Conservation (phyloP, 2,888 invertebrate genomes). For the Apotomis betuletana region DNA sequence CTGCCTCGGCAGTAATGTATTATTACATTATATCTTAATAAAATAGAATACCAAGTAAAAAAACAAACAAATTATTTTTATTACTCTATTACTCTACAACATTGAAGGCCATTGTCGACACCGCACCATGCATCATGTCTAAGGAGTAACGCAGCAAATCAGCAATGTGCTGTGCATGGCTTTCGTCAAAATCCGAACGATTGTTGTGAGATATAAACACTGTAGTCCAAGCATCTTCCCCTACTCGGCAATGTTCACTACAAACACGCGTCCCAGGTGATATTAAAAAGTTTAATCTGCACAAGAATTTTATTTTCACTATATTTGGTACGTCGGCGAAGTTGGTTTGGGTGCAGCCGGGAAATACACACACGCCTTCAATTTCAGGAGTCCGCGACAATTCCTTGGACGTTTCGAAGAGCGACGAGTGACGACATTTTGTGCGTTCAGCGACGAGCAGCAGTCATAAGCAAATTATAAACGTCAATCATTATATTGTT, state of each 20-base stretch:
- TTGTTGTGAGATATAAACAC: slow-evolving; percentile 2
- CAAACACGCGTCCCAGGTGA: slow-evolving; percentile 14
- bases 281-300: slow-evolving; percentile 11
- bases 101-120: slow-evolving; percentile 4
- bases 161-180: slow-evolving; percentile 6
- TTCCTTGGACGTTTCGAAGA: slow-evolving; percentile 11
- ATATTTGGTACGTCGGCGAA: neutral
- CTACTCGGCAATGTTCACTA: slow-evolving; percentile 13
- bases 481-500: slow-evolving; percentile 13
- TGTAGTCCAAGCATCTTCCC: slow-evolving; percentile 11
- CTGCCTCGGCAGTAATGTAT: too few relatives aligned
- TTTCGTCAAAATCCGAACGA: slow-evolving; percentile 5
- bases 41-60: neutral
- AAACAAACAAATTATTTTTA: slow-evolving; percentile 5
- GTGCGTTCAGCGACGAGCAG: slow-evolving; percentile 5
- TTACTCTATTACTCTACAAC: neutral
- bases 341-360: slow-evolving; percentile 13
- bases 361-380: slow-evolving; percentile 14
- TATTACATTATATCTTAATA: neutral
- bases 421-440: slow-evolving; percentile 6
- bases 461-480: slow-evolving; percentile 15
- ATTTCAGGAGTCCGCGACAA: slow-evolving; percentile 6
- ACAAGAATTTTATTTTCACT: slow-evolving; percentile 5
- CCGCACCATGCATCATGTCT: neutral
- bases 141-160: slow-evolving; percentile 1